Evolutionary conservation across 2,797 vertebrate species (phyloP).

Genomic region (Chaetophractus vellerosus): DNA sequence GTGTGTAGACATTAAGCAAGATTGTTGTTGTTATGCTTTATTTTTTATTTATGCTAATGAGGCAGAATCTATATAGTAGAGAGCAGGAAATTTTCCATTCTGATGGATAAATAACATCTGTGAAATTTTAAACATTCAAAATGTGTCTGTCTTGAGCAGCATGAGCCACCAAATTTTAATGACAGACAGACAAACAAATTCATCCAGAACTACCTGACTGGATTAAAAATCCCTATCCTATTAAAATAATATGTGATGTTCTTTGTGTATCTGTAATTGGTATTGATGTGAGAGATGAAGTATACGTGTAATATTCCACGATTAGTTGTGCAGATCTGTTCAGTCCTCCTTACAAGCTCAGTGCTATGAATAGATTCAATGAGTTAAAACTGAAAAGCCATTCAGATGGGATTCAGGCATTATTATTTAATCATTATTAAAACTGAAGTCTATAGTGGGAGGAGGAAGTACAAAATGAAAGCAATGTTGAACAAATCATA

Average conservation of each 20-base stretch:
- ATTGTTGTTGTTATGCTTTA: conserved; percentile 83
- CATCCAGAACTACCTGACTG: conserved; percentile 77
- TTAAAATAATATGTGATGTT: conserved; percentile 78
- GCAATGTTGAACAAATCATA: conserved; percentile 85
- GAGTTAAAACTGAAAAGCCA: conserved; percentile 86
- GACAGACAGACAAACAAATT: conserved; percentile 77
- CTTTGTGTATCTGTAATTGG: conserved; percentile 75
- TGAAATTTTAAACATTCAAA: conserved; percentile 83
- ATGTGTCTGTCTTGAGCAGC: conserved; percentile 76
- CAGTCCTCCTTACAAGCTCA: conserved; percentile 75
- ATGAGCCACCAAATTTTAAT: conserved; percentile 80
- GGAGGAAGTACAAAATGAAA: conserved; percentile 73
- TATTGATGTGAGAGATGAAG: conserved; percentile 79
- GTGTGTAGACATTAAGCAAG: conserved; percentile 79
- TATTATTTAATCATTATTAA: conserved; percentile 89
- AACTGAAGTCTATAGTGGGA: conserved; percentile 73
- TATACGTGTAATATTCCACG: conserved; percentile 78
- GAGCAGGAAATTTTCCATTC: conserved; percentile 79
- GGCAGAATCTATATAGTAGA: conserved; percentile 72
- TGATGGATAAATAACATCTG: conserved; percentile 83
- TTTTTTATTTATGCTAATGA: conserved; percentile 86
- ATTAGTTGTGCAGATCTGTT: conserved; percentile 83
- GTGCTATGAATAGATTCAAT: conserved; percentile 83
- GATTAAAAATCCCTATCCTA: conserved; percentile 80
- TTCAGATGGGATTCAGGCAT: conserved; percentile 84